phyloP scores from a whole-genome alignment of 2,113 vertebrate genomes.

The Condylura cristata region DNA sequence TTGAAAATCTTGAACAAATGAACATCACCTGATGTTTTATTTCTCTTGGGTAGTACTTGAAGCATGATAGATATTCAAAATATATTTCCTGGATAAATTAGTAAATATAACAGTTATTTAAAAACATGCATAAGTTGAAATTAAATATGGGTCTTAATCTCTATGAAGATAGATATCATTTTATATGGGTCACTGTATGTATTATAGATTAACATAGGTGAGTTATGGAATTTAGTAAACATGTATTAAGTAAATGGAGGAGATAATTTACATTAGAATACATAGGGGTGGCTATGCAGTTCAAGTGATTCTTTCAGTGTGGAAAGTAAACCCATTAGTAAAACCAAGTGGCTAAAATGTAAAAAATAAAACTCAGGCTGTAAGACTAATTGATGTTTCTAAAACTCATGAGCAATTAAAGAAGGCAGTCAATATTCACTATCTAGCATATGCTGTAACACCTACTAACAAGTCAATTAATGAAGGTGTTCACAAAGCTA shows the following conservation, averaged over 20 bases:
- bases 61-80: not conserved
- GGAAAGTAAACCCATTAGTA: not conserved
- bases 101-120: not conserved
- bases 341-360: not conserved
- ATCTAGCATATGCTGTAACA: not conserved
- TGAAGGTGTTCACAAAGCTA: not conserved
- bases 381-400: not conserved
- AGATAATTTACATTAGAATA: not conserved
- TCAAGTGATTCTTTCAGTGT: not conserved
- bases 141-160: not conserved
- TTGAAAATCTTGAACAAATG: not conserved
- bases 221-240: not conserved
- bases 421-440: not conserved
- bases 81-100: not conserved
- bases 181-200: not conserved
- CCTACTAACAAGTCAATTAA: not conserved
- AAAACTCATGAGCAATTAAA: not conserved
- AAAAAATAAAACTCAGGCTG: not conserved
- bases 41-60: not conserved
- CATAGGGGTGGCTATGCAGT: not conserved
- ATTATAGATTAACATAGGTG: not conserved
- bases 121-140: not conserved
- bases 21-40: not conserved
- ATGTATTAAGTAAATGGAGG: not conserved
- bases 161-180: not conserved